These are phyloP conservation scores for Aradophagus sp. DNA, from an alignment of 1,140 invertebrate species.

Conservation along the genomic window DNA sequence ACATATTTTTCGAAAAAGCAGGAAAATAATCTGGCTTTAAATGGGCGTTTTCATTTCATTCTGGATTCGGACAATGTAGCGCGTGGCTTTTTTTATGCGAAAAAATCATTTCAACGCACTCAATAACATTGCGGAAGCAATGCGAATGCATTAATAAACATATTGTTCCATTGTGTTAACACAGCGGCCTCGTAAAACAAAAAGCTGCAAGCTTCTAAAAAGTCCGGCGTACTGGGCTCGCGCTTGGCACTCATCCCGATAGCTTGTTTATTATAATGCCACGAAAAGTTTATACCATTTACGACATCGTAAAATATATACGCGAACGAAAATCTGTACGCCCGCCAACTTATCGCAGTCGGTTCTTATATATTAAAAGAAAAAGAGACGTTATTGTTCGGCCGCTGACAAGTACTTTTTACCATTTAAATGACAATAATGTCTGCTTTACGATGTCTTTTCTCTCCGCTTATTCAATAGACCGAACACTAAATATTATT, in stretches of 20 bases:
- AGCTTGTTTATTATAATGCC: slow-evolving; percentile 57
- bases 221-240: slow-evolving; percentile 35
- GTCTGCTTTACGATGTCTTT: not conserved
- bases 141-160: slow-evolving; percentile 40
- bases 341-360: slow-evolving; percentile 33
- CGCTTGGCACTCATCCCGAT: slow-evolving; percentile 56
- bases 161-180: slow-evolving; percentile 51
- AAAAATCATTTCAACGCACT: slow-evolving; percentile 15
- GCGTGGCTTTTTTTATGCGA: slow-evolving; percentile 2
- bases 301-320: slow-evolving; percentile 47
- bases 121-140: slow-evolving; percentile 19
- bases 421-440: slow-evolving; percentile 14
- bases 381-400: slow-evolving; percentile 23
- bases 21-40: no score
- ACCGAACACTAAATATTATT: no score
- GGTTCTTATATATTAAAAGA: slow-evolving; percentile 25
- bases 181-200: slow-evolving; percentile 38
- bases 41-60: no score
- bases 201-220: slow-evolving; percentile 44
- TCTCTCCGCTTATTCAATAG: no score
- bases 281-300: slow-evolving; percentile 54
- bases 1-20: no score
- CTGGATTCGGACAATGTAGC: no score
- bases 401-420: slow-evolving; percentile 15
- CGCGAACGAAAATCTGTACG: slow-evolving; percentile 39